These are phyloP conservation scores for Climacteris rufus DNA, from an alignment of 2,113 vertebrate genomes.

Conservation along the genomic window DNA sequence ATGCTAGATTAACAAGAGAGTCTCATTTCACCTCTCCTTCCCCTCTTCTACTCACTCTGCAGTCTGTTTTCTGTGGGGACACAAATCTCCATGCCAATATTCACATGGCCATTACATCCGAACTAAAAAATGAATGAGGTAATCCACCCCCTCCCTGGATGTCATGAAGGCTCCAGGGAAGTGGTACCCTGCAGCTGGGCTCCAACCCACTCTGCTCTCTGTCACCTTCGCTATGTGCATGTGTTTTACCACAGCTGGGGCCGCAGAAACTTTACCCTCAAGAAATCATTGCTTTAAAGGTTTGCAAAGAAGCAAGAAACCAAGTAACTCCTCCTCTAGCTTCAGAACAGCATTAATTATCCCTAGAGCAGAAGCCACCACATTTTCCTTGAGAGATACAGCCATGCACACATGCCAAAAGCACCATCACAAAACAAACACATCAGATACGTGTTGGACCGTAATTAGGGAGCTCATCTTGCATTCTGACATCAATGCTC, in stretches of 20 bases:
- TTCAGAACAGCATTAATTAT: not conserved
- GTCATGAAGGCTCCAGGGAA: not conserved
- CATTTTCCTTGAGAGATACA: not conserved
- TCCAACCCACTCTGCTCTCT: not conserved
- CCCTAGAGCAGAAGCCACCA: not conserved
- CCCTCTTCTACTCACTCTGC: not conserved
- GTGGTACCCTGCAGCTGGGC: not conserved
- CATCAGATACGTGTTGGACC: rapidly evolving
- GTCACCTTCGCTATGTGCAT: not conserved
- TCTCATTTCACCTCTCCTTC: not conserved
- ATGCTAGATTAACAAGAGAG: not conserved
- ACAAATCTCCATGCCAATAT: not conserved
- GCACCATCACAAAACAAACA: not conserved
- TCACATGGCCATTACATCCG: not conserved
- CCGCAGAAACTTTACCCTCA: not conserved
- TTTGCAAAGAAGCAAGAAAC: not conserved
- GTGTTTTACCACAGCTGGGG: not conserved
- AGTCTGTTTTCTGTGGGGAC: not conserved
- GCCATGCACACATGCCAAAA: not conserved
- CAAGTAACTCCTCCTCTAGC: not conserved
- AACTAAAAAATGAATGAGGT: conserved; percentile 48
- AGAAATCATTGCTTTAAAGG: not conserved
- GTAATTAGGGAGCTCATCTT: not conserved
- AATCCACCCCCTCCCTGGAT: conserved; percentile 5
- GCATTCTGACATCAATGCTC: not conserved